A percentile compares a stretch with the other conserved stretches of the same genome.
Evolutionary conservation across 2,888 invertebrate genomes (phyloP).

Genomic region (Lordiphosa fenestrarum): DNA sequence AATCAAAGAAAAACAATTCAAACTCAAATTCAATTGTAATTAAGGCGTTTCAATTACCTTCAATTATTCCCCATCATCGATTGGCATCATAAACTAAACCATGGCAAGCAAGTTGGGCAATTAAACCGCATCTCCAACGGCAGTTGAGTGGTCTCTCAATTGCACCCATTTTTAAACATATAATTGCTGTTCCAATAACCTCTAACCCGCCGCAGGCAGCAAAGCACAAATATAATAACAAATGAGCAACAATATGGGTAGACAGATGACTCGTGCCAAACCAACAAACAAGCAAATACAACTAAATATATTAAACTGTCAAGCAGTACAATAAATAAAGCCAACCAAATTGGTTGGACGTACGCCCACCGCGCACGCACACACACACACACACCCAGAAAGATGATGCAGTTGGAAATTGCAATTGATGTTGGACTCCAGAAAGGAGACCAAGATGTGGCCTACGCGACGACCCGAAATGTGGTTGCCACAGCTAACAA

Average conservation of each 20-base stretch:
- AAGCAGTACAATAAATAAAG: constrained; percentile 53
- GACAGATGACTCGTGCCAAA: constrained; percentile 43
- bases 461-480: constrained; percentile 32
- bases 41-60: constrained; percentile 2
- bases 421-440: constrained; percentile 2
- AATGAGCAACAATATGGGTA: constrained; percentile 13
- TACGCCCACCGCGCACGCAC: constrained; percentile 38
- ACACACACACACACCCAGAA: constrained; percentile 15
- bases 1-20: too few species aligned
- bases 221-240: constrained; percentile 18
- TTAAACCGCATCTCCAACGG: constrained; percentile 37
- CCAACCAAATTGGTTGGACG: constrained; percentile 19
- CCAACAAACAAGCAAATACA: constrained; percentile 27
- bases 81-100: constrained; percentile 28
- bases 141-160: constrained; percentile 28
- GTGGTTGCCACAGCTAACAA: constrained; percentile 19
- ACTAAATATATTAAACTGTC: constrained; percentile 41
- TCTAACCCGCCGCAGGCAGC: constrained; percentile 45
- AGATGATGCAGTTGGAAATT: constrained; percentile 11
- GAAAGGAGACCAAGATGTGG: background rate
- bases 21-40: too few species aligned
- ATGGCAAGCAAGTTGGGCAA: constrained; percentile 27
- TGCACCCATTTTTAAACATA: constrained; percentile 24
- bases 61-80: constrained; percentile 5
- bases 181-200: constrained; percentile 63